phyloP scores from a whole-genome alignment of 53 echinoderm and acorn worm species.

The Patiria pectinifera region DNA sequence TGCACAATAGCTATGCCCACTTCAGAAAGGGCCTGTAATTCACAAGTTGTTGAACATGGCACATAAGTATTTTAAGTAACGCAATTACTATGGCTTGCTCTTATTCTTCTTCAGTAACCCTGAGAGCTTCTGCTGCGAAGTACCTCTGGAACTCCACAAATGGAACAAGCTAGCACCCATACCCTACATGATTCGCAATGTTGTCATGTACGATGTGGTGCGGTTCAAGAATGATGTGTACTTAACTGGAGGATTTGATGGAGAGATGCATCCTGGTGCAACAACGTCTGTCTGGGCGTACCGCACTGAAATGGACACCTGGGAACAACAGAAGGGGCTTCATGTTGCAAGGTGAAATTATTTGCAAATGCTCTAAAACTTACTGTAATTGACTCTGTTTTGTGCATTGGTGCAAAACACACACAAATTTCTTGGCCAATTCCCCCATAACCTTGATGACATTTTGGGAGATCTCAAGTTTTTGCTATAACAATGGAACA shows the following conservation, averaged over 20 bases:
- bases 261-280: slow-evolving; percentile 53
- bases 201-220: slow-evolving; percentile 82
- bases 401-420: background rate
- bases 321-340: slow-evolving; percentile 46
- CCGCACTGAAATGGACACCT: slow-evolving; percentile 63
- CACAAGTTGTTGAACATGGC: background rate
- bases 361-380: background rate
- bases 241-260: slow-evolving; percentile 80
- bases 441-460: too few species aligned
- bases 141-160: slow-evolving; percentile 5
- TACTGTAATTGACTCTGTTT: background rate
- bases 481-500: too few species aligned
- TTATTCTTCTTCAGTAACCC: slow-evolving; percentile 7
- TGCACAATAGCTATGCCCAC: too few species aligned
- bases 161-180: slow-evolving; percentile 76
- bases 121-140: slow-evolving; percentile 58
- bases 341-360: slow-evolving; percentile 56
- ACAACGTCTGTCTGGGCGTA: slow-evolving; percentile 73
- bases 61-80: background rate
- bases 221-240: slow-evolving; percentile 74
- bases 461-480: too few species aligned
- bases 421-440: too few species aligned
- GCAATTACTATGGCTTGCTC: background rate
- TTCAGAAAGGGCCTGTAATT: too few species aligned
- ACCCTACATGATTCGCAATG: slow-evolving; percentile 69